A percentile compares a stretch with the other conserved stretches of the same genome.
These are phyloP conservation scores for Spodoptera litura DNA, from an alignment of 1,140 invertebrate species.

Conservation along the genomic window DNA sequence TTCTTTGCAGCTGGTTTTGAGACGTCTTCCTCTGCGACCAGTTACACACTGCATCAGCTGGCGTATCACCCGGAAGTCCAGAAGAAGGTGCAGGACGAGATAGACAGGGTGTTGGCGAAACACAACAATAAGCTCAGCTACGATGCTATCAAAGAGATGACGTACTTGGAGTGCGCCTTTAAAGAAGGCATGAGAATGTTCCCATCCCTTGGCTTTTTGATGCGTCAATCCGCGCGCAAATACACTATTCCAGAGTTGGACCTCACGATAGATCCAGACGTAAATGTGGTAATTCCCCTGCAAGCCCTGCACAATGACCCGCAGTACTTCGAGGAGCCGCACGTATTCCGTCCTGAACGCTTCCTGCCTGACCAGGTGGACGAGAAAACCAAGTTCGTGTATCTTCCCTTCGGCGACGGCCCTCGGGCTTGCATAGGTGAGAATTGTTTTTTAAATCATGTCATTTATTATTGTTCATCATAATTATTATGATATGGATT, in stretches of 20 bases:
- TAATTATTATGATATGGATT: neutral
- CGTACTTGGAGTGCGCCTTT: slow-evolving; percentile 72
- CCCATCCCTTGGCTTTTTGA: slow-evolving; percentile 77
- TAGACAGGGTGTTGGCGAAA: slow-evolving; percentile 76
- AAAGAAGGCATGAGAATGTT: slow-evolving; percentile 83
- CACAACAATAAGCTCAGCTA: slow-evolving; percentile 72
- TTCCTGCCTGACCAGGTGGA: slow-evolving; percentile 78
- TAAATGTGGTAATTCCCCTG: slow-evolving; percentile 71
- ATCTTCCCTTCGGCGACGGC: slow-evolving; percentile 70
- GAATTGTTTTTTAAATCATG: slow-evolving; percentile 6
- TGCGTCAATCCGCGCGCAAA: slow-evolving; percentile 71
- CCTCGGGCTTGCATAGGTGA: slow-evolving; percentile 71
- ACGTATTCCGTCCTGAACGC: slow-evolving; percentile 86
- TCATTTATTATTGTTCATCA: neutral
- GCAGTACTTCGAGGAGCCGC: slow-evolving; percentile 84
- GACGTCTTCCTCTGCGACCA: slow-evolving; percentile 86
- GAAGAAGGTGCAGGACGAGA: slow-evolving; percentile 85
- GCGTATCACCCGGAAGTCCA: slow-evolving; percentile 87
- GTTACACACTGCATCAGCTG: slow-evolving; percentile 84
- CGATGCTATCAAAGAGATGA: slow-evolving; percentile 78
- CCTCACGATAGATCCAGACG: slow-evolving; percentile 73
- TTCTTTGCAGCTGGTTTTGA: slow-evolving; percentile 88
- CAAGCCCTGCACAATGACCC: slow-evolving; percentile 86
- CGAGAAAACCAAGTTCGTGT: slow-evolving; percentile 77
- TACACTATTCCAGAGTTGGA: slow-evolving; percentile 78